These are phyloP conservation scores for Oriolus oriolus DNA, from an alignment of 2,113 vertebrate species.

Conservation along the genomic window DNA sequence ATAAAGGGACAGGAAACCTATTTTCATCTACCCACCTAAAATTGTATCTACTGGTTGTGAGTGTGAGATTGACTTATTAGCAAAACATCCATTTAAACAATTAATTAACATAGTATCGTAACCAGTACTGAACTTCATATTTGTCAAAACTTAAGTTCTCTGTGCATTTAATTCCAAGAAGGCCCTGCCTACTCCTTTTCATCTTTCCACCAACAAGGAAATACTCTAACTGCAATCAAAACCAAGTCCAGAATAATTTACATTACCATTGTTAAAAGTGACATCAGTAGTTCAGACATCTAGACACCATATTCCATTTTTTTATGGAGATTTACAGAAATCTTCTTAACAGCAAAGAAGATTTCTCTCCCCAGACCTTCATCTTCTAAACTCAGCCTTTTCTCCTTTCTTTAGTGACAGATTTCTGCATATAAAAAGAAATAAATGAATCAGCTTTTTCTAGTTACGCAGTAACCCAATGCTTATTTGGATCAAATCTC, in stretches of 20 bases:
- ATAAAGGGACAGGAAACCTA: not conserved
- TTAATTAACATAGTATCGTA: not conserved
- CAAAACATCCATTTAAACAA: not conserved
- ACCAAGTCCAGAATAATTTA: constrained; percentile 19
- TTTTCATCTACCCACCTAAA: not conserved
- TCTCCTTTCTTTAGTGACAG: not conserved
- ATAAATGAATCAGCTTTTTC: constrained; percentile 61
- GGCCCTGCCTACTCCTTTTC: constrained; percentile 20
- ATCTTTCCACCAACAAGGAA: constrained; percentile 42
- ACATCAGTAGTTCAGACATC: constrained; percentile 14
- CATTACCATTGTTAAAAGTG: not conserved
- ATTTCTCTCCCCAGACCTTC: constrained; percentile 36
- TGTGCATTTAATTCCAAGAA: not conserved
- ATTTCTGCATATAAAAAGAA: constrained; percentile 49
- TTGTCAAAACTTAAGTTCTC: constrained; percentile 33
- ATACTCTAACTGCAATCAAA: constrained; percentile 3
- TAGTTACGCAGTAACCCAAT: not conserved
- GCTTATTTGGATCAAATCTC: constrained; percentile 2
- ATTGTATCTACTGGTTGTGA: not conserved
- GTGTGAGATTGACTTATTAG: not conserved
- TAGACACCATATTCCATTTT: constrained; percentile 23
- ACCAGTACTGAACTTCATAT: not conserved
- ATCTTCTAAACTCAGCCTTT: constrained; percentile 37
- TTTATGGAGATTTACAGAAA: constrained; percentile 56
- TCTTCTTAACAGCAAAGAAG: constrained; percentile 62